Percentiles rank a stretch among this genome's conserved stretches.
These are phyloP conservation scores for Spermophilus dauricus DNA, from an alignment of 2,113 vertebrate genomes.

Conservation along the genomic window DNA sequence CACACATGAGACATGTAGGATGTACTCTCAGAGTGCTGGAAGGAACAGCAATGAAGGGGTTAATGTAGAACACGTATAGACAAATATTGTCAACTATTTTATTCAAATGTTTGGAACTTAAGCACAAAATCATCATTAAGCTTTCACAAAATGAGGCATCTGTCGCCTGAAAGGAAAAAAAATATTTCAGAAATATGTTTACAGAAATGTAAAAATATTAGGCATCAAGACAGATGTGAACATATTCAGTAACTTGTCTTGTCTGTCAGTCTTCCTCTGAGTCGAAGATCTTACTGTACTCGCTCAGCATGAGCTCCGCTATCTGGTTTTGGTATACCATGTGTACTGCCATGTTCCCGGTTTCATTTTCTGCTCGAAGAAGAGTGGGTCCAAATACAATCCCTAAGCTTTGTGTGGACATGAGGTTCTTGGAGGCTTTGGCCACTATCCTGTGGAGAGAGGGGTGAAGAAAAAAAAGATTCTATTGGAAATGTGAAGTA, in stretches of 20 bases:
- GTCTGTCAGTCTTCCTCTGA: constrained; percentile 90
- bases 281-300: constrained; percentile 93
- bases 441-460: constrained; percentile 91
- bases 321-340: constrained; percentile 99
- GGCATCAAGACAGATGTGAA: constrained; percentile 92
- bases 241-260: constrained; percentile 86
- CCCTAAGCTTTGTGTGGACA: constrained; percentile 96
- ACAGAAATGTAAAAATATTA: constrained; percentile 94
- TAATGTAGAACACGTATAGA: constrained; percentile 90
- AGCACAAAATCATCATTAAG: constrained; percentile 90
- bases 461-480: neutral
- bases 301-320: constrained; percentile 94
- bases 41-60: constrained; percentile 85
- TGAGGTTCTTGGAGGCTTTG: constrained; percentile 94
- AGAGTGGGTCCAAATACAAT: constrained; percentile 98
- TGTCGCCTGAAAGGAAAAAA: constrained; percentile 91
- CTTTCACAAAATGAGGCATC: constrained; percentile 92
- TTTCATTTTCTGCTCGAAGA: constrained; percentile 94
- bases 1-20: constrained; percentile 5
- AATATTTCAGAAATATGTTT: constrained; percentile 93
- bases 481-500: neutral
- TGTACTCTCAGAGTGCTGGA: constrained; percentile 74
- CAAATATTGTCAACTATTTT: constrained; percentile 92
- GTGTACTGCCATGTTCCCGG: constrained; percentile 95
- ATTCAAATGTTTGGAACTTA: constrained; percentile 92